Percentiles rank a stretch among this genome's conserved stretches.
Evolutionary conservation across 1,140 invertebrate genomes (phyloP).

Genomic region (Drosophila rhopaloa): DNA sequence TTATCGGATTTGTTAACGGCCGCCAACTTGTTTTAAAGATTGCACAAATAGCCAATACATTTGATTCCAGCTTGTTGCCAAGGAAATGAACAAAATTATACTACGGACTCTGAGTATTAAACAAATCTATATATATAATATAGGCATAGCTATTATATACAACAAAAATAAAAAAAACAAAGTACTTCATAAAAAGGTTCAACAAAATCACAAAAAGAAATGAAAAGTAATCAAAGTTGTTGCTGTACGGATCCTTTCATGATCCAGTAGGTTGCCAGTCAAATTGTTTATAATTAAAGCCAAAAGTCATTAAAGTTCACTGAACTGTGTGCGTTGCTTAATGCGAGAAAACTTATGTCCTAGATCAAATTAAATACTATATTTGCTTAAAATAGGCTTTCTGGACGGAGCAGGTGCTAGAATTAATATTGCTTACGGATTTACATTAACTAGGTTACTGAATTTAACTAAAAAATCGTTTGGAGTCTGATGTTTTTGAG

Average conservation of each 20-base stretch:
- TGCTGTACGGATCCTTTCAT: not conserved
- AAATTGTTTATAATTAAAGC: slow-evolving; percentile 44
- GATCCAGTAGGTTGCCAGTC: slow-evolving; percentile 16
- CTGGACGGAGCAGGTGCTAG: slow-evolving; percentile 66
- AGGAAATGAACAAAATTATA: slow-evolving; percentile 62
- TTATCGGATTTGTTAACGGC: slow-evolving; percentile 2
- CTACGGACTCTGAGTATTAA: slow-evolving; percentile 76
- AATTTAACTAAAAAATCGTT: slow-evolving; percentile 43
- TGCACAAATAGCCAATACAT: slow-evolving; percentile 80
- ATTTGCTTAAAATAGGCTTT: slow-evolving; percentile 46
- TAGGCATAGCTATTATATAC: slow-evolving; percentile 35
- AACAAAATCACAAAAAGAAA: slow-evolving; percentile 74
- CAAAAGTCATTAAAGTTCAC: slow-evolving; percentile 43
- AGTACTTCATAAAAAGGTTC: slow-evolving; percentile 45
- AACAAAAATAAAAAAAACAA: slow-evolving; percentile 59
- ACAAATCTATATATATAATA: slow-evolving; percentile 44
- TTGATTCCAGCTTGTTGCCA: slow-evolving; percentile 52
- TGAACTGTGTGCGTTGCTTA: slow-evolving; percentile 27
- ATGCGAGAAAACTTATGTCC: slow-evolving; percentile 6
- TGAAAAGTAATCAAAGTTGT: slow-evolving; percentile 25
- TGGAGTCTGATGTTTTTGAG: slow-evolving; percentile 37
- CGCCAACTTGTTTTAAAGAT: slow-evolving; percentile 64
- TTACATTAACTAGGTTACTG: slow-evolving; percentile 26
- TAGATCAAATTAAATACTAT: slow-evolving; percentile 8
- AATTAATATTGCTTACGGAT: slow-evolving; percentile 47